Evolutionary conservation across 2,888 invertebrate genomes (phyloP).

Genomic region (Hesperia comma): DNA sequence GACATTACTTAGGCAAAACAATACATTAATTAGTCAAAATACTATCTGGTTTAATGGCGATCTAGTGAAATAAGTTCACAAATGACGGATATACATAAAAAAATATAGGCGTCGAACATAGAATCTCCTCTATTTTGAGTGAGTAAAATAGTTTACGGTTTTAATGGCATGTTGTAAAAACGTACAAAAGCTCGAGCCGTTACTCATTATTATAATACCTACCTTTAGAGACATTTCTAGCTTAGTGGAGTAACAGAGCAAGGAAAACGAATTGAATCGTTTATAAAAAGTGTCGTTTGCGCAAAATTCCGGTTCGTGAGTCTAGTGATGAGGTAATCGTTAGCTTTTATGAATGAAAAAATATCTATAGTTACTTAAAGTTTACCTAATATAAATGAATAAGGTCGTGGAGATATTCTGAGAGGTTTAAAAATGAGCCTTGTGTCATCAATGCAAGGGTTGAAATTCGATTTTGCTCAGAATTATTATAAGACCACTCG

Average conservation of each 20-base stretch:
- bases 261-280: constrained; percentile 1
- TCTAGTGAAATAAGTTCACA: too few species aligned
- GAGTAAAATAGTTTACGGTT: too few species aligned
- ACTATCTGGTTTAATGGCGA: too few species aligned
- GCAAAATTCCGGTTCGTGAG: constrained; percentile 52
- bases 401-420: constrained; percentile 37
- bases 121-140: too few species aligned
- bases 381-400: constrained; percentile 56
- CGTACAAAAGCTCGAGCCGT: too few species aligned
- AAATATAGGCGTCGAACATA: too few species aligned
- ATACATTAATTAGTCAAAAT: too few species aligned
- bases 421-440: constrained; percentile 37
- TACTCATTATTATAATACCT: too few species aligned
- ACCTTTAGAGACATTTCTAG: neutral
- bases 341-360: constrained; percentile 69
- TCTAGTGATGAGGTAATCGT: constrained; percentile 66
- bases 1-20: too few species aligned
- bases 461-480: constrained; percentile 16
- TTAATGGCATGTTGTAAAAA: too few species aligned
- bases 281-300: constrained; percentile 40
- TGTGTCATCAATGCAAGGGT: constrained; percentile 12
- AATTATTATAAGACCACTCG: constrained; percentile 43
- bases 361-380: constrained; percentile 49
- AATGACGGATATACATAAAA: too few species aligned
- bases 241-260: neutral